Evolutionary conservation across 2,797 vertebrate species (phyloP).

Genomic region (Labeo calbasu): DNA sequence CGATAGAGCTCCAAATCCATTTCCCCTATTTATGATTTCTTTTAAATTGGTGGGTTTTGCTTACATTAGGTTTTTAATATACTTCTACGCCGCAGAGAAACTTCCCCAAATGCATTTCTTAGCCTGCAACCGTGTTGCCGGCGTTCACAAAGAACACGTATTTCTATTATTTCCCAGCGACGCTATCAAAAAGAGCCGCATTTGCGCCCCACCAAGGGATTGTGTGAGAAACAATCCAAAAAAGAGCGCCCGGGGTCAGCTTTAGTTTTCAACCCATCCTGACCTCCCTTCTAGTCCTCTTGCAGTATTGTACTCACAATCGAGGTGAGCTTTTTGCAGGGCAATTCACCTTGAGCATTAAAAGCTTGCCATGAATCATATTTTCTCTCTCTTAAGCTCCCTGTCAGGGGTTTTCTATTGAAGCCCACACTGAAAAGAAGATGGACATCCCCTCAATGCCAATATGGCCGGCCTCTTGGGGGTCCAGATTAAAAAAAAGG

Average conservation of each 20-base stretch:
- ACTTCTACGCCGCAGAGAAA: not conserved
- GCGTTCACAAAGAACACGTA: constrained; percentile 19
- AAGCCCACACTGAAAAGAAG: constrained; percentile 54
- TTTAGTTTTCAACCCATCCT: constrained; percentile 27
- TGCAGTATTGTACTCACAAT: constrained; percentile 37
- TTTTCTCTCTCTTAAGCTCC: constrained; percentile 49
- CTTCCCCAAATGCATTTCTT: not conserved
- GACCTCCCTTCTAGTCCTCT: constrained; percentile 36
- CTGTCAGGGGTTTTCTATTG: constrained; percentile 44
- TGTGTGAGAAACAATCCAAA: constrained; percentile 39
- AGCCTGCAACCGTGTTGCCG: constrained; percentile 5
- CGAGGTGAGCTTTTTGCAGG: constrained; percentile 34
- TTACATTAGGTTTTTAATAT: not conserved
- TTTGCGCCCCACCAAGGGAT: constrained; percentile 36
- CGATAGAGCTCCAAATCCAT: constrained; percentile 12
- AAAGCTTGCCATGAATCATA: constrained; percentile 49
- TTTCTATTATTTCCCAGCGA: constrained; percentile 33
- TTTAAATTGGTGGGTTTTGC: not conserved
- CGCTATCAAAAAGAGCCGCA: constrained; percentile 27
- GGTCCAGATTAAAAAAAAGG: constrained; percentile 56
- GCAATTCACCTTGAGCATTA: constrained; percentile 56
- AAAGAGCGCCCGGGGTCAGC: constrained; percentile 37
- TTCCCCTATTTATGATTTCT: not conserved
- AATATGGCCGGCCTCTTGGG: constrained; percentile 55
- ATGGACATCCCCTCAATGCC: constrained; percentile 58